Evolutionary conservation across 2,888 invertebrate genomes (phyloP).

Genomic region (Nomada fabriciana): DNA sequence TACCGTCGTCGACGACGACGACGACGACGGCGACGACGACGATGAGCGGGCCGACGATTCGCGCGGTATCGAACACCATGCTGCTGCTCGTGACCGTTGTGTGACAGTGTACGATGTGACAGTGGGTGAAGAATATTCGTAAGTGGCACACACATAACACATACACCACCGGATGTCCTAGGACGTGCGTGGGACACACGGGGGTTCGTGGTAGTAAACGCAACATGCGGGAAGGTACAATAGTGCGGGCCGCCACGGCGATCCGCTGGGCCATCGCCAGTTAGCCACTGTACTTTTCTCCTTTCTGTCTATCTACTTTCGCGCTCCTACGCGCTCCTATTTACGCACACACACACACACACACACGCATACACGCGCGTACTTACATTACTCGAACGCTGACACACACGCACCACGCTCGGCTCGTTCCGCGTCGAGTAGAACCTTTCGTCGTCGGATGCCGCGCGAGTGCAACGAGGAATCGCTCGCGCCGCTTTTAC

Average conservation of each 20-base stretch:
- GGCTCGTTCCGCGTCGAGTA: constrained; percentile 37
- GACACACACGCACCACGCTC: not conserved
- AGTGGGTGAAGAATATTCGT: constrained; percentile 59
- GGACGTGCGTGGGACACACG: constrained; percentile 67
- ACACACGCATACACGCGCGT: not conserved
- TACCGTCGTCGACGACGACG: not conserved
- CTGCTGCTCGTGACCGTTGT: not conserved
- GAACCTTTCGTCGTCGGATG: not conserved
- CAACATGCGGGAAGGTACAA: constrained; percentile 76
- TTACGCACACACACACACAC: not conserved
- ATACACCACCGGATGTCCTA: constrained; percentile 63
- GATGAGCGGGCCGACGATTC: constrained; percentile 5
- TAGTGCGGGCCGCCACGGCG: constrained; percentile 72
- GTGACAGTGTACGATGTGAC: constrained; percentile 28
- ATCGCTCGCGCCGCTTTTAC: constrained; percentile 11
- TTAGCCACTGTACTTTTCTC: constrained; percentile 75
- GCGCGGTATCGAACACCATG: constrained; percentile 27
- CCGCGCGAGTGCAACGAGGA: constrained; percentile 6
- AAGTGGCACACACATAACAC: constrained; percentile 63
- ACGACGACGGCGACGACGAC: not conserved
- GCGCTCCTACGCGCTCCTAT: constrained; percentile 15
- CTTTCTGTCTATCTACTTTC: not conserved
- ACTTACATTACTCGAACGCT: not conserved
- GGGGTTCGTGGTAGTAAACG: constrained; percentile 71
- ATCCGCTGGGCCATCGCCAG: constrained; percentile 74